Percentiles rank a stretch among this genome's conserved stretches.
phyloP scores from a whole-genome alignment of 2,888 invertebrate species.

The Parthenolecanium corni region DNA sequence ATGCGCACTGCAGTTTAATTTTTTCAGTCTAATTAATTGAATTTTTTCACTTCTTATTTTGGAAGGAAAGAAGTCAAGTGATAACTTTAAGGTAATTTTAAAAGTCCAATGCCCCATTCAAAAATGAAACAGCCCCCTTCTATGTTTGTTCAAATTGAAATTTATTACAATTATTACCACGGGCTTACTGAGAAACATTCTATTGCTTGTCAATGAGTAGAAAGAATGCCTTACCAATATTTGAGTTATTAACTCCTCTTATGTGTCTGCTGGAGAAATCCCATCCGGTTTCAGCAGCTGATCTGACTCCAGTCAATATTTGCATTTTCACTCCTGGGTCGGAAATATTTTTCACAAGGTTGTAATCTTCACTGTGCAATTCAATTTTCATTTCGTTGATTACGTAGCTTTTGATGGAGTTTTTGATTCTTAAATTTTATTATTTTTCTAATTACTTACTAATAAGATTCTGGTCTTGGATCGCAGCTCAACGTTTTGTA shows the following conservation, averaged over 20 bases:
- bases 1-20: too few species aligned
- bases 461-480: slow-evolving; percentile 61
- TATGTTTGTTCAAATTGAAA: too few species aligned
- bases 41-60: too few species aligned
- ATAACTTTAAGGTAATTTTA: too few species aligned
- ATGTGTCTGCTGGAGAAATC: slow-evolving; percentile 74
- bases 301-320: slow-evolving; percentile 57
- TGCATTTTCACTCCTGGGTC: slow-evolving; percentile 44
- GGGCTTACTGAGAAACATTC: background rate
- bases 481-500: slow-evolving; percentile 50
- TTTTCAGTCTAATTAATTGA: too few species aligned
- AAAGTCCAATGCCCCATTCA: too few species aligned
- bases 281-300: slow-evolving; percentile 78
- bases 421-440: background rate
- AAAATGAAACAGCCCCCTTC: too few species aligned
- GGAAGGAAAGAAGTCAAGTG: too few species aligned
- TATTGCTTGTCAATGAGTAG: background rate
- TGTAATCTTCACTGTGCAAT: slow-evolving; percentile 47
- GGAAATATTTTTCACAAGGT: slow-evolving; percentile 40
- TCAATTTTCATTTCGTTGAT: background rate
- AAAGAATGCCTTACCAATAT: background rate
- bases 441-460: slow-evolving; percentile 27
- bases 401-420: slow-evolving; percentile 2
- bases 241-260: slow-evolving; percentile 7
- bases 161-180: too few species aligned